Conservation (phyloP, 2,797 vertebrate genomes). For the Gambusia yucatana region DNA sequence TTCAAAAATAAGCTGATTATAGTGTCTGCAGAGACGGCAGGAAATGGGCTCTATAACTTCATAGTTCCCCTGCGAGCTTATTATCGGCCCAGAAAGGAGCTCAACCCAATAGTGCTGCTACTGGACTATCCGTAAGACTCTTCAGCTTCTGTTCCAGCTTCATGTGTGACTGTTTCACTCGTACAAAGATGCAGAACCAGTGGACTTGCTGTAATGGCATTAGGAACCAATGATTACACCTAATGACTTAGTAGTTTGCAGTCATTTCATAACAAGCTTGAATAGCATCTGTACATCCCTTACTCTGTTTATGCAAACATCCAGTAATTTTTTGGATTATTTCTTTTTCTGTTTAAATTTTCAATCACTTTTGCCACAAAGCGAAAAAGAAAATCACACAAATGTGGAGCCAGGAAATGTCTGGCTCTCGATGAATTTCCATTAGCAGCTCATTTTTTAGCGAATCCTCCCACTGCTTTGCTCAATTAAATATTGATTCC, state of each 20-base stretch:
- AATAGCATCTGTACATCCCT: background rate
- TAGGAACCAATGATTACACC: background rate
- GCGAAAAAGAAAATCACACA: slow-evolving; percentile 17
- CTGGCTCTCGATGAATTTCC: slow-evolving; percentile 6
- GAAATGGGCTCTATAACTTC: slow-evolving; percentile 97
- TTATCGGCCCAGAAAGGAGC: slow-evolving; percentile 95
- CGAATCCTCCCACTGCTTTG: background rate
- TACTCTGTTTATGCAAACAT: background rate
- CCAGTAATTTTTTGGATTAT: background rate
- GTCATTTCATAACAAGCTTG: background rate
- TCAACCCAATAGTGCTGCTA: slow-evolving; percentile 95
- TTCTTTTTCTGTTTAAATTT: background rate
- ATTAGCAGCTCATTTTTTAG: background rate
- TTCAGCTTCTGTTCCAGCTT: background rate
- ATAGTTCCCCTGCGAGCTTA: slow-evolving; percentile 96
- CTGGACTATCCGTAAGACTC: slow-evolving; percentile 92
- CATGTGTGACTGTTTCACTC: background rate
- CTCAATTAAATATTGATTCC: slow-evolving; percentile 18
- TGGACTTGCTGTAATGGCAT: background rate
- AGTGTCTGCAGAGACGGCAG: slow-evolving; percentile 96
- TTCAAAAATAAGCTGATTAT: slow-evolving; percentile 99
- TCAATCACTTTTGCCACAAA: slow-evolving; percentile 31
- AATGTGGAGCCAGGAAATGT: slow-evolving; percentile 14
- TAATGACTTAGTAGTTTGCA: background rate
- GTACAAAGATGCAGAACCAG: background rate